Percentiles rank a stretch among this genome's conserved stretches.
These are phyloP conservation scores for Eupeodes luniger DNA, from an alignment of 2,888 invertebrate species.

Conservation along the genomic window DNA sequence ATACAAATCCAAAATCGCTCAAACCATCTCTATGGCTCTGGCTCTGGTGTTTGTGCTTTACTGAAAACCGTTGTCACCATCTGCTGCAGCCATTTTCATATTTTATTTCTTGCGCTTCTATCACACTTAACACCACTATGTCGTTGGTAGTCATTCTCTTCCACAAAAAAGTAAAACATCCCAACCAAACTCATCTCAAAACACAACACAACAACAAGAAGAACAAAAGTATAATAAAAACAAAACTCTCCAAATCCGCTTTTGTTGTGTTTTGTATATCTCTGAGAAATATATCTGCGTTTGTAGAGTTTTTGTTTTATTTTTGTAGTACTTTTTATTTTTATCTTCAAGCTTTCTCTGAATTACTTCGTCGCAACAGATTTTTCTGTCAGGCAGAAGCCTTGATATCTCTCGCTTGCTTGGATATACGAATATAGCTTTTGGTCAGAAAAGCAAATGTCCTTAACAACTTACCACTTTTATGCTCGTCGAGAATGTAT, in stretches of 20 bases:
- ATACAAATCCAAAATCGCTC: slow-evolving; percentile 25
- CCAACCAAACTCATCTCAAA: background rate
- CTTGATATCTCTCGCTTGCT: slow-evolving; percentile 33
- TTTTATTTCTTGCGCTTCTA: slow-evolving; percentile 63
- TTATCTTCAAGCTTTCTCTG: slow-evolving; percentile 35
- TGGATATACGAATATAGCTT: background rate
- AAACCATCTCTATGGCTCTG: background rate
- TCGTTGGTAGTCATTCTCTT: slow-evolving; percentile 39
- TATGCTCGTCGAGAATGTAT: slow-evolving; percentile 53
- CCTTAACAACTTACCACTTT: slow-evolving; percentile 70
- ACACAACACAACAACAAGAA: background rate
- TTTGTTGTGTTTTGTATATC: slow-evolving; percentile 49
- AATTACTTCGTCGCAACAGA: slow-evolving; percentile 74
- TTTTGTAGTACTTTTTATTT: background rate
- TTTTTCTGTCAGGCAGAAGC: slow-evolving; percentile 67
- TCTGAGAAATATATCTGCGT: slow-evolving; percentile 59
- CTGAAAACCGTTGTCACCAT: slow-evolving; percentile 63
- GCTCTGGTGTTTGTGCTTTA: background rate
- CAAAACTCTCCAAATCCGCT: slow-evolving; percentile 56
- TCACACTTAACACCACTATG: slow-evolving; percentile 66
- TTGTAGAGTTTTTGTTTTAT: slow-evolving; percentile 1
- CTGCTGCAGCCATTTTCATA: slow-evolving; percentile 61
- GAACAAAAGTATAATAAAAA: slow-evolving; percentile 1
- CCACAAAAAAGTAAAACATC: background rate
- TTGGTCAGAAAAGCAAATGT: slow-evolving; percentile 70